phyloP scores from a whole-genome alignment of 2,113 vertebrate genomes.

The Pseudorasbora parva region DNA sequence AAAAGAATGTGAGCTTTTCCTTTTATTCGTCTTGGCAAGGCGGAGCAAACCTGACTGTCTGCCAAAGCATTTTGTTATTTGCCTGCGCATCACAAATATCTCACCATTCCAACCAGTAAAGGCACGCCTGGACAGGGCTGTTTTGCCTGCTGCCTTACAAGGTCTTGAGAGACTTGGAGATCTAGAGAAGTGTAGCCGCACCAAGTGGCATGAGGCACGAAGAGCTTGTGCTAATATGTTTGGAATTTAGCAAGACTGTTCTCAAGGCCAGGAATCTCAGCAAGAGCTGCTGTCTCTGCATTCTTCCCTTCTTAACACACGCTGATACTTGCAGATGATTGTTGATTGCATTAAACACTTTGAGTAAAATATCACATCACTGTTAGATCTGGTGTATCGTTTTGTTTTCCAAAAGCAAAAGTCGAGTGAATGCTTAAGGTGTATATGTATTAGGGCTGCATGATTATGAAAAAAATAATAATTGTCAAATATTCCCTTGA shows the following conservation, averaged over 20 bases:
- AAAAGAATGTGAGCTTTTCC: constrained; percentile 13
- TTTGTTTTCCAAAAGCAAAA: background rate
- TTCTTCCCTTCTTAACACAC: constrained; percentile 34
- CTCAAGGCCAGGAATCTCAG: constrained; percentile 57
- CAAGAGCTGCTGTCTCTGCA: constrained; percentile 43
- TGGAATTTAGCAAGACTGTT: constrained; percentile 55
- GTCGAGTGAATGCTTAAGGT: background rate
- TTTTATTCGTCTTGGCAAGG: constrained; percentile 27
- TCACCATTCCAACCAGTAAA: constrained; percentile 36
- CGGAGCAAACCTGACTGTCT: constrained; percentile 19
- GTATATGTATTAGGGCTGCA: too few species aligned
- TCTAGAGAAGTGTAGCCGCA: constrained; percentile 9
- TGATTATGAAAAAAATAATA: too few species aligned
- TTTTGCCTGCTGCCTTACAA: constrained; percentile 48
- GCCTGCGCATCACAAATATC: constrained; percentile 24
- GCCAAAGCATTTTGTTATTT: constrained; percentile 36
- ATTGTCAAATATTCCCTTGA: too few species aligned
- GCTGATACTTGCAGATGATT: constrained; percentile 45
- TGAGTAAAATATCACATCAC: background rate
- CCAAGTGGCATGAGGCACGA: constrained; percentile 39
- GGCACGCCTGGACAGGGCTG: constrained; percentile 39
- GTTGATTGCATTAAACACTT: constrained; percentile 15
- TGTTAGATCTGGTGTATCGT: background rate
- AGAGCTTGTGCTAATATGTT: constrained; percentile 54
- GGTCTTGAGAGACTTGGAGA: constrained; percentile 34